Base-by-base conservation (phyloP, 30 jellyfish, hydroid and myxozoan species). In the Calvadosia cruxmelitensis region DNA sequence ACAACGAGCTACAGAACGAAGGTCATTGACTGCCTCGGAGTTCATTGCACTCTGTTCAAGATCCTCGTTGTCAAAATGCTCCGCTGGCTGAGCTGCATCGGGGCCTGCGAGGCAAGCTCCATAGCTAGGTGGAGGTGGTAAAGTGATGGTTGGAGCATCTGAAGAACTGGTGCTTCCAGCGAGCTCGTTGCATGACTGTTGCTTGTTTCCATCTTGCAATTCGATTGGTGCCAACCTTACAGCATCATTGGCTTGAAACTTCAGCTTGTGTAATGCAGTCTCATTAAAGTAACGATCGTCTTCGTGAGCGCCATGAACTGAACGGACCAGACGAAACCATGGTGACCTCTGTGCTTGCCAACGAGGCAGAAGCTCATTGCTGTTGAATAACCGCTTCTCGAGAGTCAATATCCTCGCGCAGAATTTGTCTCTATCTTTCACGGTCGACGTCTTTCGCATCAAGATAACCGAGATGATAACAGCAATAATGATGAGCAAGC, bases 301-400 rank as follows among this genome's bases (percentile, higher is more conserved):
- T 5, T 42, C 15, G 57, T 20, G 57, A 42, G 29, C 69, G 24
- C 34, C 69, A 24, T 57, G 34, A 10, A 67, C 33, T 1, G 73
- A 29, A 10, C 23, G 5, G 15, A 28, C 33, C 77, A 48, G 23
- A 24, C n/a, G 12, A 15, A 23, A 27, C 97, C 97, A 88, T 3
- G 80, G 31, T n/a, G 31, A 13, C 12, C 51, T 77, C 49, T 72
- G 71, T 31, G 62, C 36, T 35, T 70, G 50, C 97, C 97, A 88
- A 20, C 81, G 69, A 29, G 75, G 53, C 10, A 76, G 67, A 30
- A 88, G 62, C 85, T 69, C 35, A 20, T 63, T 68, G 36, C 81
- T 82, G 64, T 71, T 65, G 25, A 27, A 24, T 73, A 88, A 52
- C 31, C 84, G 48, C 27, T 71, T 68, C 71, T 88, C 93, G 51